These are phyloP conservation scores for Octopus sinensis DNA, from an alignment of 1,140 invertebrate genomes.

Conservation along the genomic window DNA sequence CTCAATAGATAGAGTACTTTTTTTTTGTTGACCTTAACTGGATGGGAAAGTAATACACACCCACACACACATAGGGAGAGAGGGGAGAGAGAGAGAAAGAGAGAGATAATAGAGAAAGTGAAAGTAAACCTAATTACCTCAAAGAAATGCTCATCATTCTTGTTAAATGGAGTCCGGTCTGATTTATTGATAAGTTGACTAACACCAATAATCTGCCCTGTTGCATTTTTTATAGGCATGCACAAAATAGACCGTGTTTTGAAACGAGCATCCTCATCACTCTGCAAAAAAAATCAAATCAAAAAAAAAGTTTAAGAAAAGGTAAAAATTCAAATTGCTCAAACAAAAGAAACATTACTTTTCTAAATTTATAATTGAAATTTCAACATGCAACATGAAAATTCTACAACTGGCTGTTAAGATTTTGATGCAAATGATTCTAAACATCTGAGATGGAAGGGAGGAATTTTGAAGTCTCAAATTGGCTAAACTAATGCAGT, in stretches of 20 bases:
- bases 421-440: no score
- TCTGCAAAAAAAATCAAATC: slow-evolving; percentile 45
- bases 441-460: no score
- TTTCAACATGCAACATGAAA: no score
- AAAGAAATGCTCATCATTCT: slow-evolving; percentile 77
- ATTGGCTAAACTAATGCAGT: no score
- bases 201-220: slow-evolving; percentile 74
- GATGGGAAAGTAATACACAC: no score
- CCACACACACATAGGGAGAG: no score
- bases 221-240: slow-evolving; percentile 93
- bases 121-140: slow-evolving; percentile 36
- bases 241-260: slow-evolving; percentile 85
- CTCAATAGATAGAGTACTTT: no score
- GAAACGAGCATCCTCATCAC: slow-evolving; percentile 77
- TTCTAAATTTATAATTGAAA: neutral
- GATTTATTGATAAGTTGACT: slow-evolving; percentile 93
- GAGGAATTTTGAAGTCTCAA: no score
- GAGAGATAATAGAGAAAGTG: neutral
- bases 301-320: neutral
- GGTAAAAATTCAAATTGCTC: neutral
- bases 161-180: slow-evolving; percentile 81
- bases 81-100: neutral
- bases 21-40: no score
- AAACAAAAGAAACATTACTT: neutral
- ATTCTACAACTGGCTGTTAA: no score